These are phyloP conservation scores for Myiagra hebetior DNA, from an alignment of 2,113 vertebrate species.

Conservation along the genomic window DNA sequence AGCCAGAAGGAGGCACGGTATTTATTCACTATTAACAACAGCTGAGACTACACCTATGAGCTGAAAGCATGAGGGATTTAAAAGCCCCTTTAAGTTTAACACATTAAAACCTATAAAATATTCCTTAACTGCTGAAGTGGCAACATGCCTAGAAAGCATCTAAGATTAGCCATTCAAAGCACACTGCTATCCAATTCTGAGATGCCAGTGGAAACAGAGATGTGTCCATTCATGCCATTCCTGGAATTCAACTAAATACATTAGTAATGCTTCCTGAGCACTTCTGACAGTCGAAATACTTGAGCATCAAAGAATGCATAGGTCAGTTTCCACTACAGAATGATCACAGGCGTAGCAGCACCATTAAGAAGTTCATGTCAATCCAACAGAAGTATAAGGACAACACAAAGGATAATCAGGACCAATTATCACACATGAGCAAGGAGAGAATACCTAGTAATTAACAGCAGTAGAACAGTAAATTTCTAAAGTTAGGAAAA, in stretches of 20 bases:
- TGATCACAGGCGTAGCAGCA: fast-evolving
- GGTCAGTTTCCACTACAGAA: not conserved
- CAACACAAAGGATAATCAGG: not conserved
- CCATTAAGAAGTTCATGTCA: not conserved
- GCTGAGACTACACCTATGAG: not conserved
- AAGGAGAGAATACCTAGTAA: not conserved
- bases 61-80: not conserved
- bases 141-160: not conserved
- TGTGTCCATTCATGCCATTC: not conserved
- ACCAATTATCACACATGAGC: not conserved
- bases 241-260: not conserved
- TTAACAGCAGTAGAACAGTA: not conserved
- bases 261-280: not conserved
- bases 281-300: not conserved
- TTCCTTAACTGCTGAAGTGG: not conserved
- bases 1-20: not conserved
- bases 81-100: not conserved
- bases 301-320: not conserved
- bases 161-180: not conserved
- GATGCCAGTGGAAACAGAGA: not conserved
- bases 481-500: not conserved
- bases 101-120: not conserved
- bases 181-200: not conserved
- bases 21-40: not conserved
- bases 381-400: not conserved